Conservation (phyloP, 1,140 invertebrate genomes). For the Bicyclus anynana region DNA sequence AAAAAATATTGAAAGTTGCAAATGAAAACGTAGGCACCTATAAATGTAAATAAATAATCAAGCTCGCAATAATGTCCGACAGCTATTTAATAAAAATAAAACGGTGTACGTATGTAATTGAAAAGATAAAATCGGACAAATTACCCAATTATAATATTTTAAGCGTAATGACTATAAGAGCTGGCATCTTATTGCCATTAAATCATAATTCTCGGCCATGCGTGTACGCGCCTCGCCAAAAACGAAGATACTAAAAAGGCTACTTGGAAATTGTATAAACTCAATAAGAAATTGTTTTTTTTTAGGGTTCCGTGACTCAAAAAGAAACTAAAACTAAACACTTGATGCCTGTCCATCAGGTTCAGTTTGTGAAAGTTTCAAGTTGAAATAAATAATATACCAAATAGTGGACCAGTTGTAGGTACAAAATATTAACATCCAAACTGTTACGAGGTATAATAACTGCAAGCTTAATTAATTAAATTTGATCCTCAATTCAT, state of each 20-base stretch:
- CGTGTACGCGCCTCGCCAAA: constrained; percentile 16
- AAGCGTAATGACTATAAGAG: constrained; percentile 39
- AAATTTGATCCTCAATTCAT: too few relatives aligned
- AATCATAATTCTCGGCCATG: constrained; percentile 41
- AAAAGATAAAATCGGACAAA: constrained; percentile 51
- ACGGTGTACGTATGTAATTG: constrained; percentile 33
- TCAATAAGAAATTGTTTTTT: constrained; percentile 26
- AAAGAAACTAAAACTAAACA: too few relatives aligned
- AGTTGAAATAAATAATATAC: too few relatives aligned
- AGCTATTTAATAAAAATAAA: constrained; percentile 27
- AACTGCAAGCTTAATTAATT: too few relatives aligned
- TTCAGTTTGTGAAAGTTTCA: too few relatives aligned
- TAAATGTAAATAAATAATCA: background rate
- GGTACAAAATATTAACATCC: too few relatives aligned
- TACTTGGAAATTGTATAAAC: constrained; percentile 32
- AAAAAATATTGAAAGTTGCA: too few relatives aligned
- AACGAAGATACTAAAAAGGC: constrained; percentile 27
- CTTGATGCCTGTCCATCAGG: too few relatives aligned
- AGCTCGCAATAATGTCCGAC: constrained; percentile 4
- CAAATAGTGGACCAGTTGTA: too few relatives aligned
- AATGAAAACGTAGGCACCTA: constrained; percentile 11
- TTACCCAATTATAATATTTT: constrained; percentile 53
- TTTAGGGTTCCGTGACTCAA: background rate
- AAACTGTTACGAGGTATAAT: too few relatives aligned
- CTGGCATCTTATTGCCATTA: constrained; percentile 45